Evolutionary conservation across 2,113 vertebrate species (phyloP).

Genomic region (Daphoenositta chrysoptera): DNA sequence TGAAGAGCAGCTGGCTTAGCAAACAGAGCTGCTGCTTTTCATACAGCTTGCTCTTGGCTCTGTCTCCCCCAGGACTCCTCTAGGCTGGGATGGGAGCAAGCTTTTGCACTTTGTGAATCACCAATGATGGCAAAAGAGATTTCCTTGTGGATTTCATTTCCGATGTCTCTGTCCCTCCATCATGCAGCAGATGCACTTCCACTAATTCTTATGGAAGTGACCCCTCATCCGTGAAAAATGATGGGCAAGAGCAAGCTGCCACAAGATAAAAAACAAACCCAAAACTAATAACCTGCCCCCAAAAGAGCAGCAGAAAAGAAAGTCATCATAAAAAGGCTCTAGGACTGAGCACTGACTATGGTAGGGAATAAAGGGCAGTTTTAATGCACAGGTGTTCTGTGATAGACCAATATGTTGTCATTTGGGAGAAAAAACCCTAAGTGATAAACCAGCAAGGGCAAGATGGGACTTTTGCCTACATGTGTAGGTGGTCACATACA

Average conservation of each 20-base stretch:
- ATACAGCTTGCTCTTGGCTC: not conserved
- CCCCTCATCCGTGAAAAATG: not conserved
- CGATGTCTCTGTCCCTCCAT: not conserved
- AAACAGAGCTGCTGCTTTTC: not conserved
- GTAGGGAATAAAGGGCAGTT: not conserved
- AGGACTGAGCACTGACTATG: not conserved
- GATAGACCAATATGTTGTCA: not conserved
- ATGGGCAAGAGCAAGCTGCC: not conserved
- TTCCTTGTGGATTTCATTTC: not conserved
- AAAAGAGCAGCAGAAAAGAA: not conserved
- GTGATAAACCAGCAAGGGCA: not conserved
- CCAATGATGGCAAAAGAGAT: not conserved
- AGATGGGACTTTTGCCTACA: not conserved
- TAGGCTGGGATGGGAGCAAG: not conserved
- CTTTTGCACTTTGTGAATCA: not conserved
- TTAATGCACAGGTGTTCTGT: not conserved
- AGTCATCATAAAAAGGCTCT: not conserved
- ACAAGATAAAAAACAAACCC: not conserved
- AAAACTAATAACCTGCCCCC: not conserved
- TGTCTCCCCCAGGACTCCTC: not conserved
- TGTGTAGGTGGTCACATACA: not conserved
- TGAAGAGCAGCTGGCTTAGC: not conserved
- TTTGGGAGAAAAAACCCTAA: not conserved
- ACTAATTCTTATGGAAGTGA: not conserved
- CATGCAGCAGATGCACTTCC: not conserved